Evolutionary conservation across 2,888 invertebrate genomes (phyloP).

Genomic region (Eulithis testata): DNA sequence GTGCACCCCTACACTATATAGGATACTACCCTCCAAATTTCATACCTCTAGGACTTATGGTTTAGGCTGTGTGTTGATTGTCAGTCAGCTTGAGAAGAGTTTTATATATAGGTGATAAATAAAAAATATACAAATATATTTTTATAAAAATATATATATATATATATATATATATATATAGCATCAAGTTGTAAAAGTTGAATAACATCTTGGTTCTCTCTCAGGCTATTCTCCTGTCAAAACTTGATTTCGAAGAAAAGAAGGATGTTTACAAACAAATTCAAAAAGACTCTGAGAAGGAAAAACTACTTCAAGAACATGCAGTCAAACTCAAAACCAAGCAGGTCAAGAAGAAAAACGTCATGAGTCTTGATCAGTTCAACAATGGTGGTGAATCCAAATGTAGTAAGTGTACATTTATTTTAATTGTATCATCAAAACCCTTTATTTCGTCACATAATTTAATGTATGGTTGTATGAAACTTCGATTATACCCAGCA

Average conservation of each 20-base stretch:
- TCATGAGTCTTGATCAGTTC: constrained; percentile 91
- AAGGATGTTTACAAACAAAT: constrained; percentile 77
- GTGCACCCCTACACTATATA: too few species aligned
- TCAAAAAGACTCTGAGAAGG: constrained; percentile 70
- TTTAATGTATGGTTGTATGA: too few species aligned
- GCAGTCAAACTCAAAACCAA: constrained; percentile 62
- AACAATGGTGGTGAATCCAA: constrained; percentile 74
- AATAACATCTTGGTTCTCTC: constrained; percentile 18
- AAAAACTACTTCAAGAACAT: constrained; percentile 63
- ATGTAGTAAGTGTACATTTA: constrained; percentile 15
- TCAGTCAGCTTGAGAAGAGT: too few species aligned
- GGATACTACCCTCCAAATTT: too few species aligned
- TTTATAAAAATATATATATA: too few species aligned
- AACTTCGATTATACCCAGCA: too few species aligned
- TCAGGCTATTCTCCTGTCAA: constrained; percentile 90
- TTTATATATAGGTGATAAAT: too few species aligned
- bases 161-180: too few species aligned
- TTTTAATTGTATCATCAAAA: neutral
- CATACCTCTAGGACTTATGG: too few species aligned
- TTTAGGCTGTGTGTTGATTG: too few species aligned
- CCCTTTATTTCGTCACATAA: neutral
- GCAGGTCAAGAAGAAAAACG: constrained; percentile 86
- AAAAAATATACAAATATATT: too few species aligned
- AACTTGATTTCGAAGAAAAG: constrained; percentile 89
- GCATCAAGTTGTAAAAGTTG: too few species aligned